phyloP scores from a whole-genome alignment of 2,113 vertebrate species.

The Sula dactylatra region DNA sequence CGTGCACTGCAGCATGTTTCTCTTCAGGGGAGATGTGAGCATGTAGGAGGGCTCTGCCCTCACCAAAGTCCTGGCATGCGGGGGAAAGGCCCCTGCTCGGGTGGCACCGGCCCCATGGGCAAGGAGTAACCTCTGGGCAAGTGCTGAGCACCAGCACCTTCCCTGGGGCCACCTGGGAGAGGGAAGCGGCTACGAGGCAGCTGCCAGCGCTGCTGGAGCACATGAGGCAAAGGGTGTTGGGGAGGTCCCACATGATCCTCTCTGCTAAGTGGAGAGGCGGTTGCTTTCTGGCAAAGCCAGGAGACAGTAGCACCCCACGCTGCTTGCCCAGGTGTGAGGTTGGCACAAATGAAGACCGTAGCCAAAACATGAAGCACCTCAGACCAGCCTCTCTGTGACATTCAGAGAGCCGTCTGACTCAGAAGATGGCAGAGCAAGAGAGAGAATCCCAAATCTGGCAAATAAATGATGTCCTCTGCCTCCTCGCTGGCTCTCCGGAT shows the following conservation, averaged over 20 bases:
- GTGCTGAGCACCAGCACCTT: neutral
- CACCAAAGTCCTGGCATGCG: too few species aligned
- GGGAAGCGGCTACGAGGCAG: neutral
- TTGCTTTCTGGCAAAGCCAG: neutral
- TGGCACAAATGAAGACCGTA: neutral
- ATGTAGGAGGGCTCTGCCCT: neutral
- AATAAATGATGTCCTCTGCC: too few species aligned
- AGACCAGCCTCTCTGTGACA: neutral
- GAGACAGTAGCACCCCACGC: accelerated
- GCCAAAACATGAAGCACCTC: accelerated
- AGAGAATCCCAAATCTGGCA: neutral
- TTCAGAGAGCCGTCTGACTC: neutral
- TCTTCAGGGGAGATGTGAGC: neutral
- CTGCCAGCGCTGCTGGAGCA: neutral
- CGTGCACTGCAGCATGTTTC: accelerated
- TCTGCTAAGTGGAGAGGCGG: neutral
- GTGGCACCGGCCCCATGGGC: neutral
- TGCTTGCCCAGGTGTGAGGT: accelerated
- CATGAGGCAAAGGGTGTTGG: accelerated
- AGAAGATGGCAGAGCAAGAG: neutral
- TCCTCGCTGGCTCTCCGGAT: neutral
- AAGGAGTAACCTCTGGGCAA: neutral
- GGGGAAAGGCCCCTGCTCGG: neutral
- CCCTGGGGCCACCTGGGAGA: accelerated
- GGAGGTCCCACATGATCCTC: neutral